Evolutionary conservation across 2,113 vertebrate genomes (phyloP), one percentile per base, ranked within the genome.

Genomic region (Lagopus leucura): DNA sequence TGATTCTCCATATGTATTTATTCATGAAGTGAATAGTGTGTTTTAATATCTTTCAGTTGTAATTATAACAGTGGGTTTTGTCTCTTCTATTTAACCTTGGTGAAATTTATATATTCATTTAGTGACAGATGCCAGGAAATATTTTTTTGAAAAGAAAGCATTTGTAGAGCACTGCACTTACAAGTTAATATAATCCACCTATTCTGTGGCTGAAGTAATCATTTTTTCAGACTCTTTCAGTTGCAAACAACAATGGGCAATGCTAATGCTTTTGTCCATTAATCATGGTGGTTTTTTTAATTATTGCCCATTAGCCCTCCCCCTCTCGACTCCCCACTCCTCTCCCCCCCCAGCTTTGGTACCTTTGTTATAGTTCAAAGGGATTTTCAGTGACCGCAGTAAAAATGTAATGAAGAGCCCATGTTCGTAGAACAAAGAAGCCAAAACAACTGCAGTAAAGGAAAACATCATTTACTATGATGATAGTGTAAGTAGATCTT

Each of bases 1-100:
- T 47, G 16, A 84, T 85, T 96, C 93, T 85, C 47, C 18, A 34
- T 89, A 57, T 55, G 64, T 75, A 94, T 93, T 78, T 96, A 95
- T 95, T 94, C 80, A 75, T 90, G 57, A 55, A 85, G 50, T 24
- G 50, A 88, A 55, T 43, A 52, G 38, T 69, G 19, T 76, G 22
- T 82, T 77, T 88, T 94, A 86, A 36, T 87, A 73, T 81, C 36
- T 55, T 22, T 34, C 65, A 25, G 42, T 93, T 89, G 32, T 85
- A 94, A 95, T 94, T 90, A 84, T 71, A 86, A 77, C 48, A 58
- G 30, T 73, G 14, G 8, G 42, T 61, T 95, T 57, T 78, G 75
- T 88, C 74, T 15, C 38, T 89, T 70, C 45, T 36, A 36, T 93
- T 95, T 79, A 82, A 86, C 57, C 55, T 87, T 25, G 42, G 34